A percentile compares a stretch with the other conserved stretches of the same genome.
Conservation (phyloP, 2,113 vertebrate species). For the human (Homo sapiens) region GRCh38 chr14:101051001-101051500, state of each 20-base stretch:
- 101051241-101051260: fast-evolving
- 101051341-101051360: fast-evolving
- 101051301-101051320: fast-evolving
- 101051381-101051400: not conserved
- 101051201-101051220: fast-evolving
- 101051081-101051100: fast-evolving
- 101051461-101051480: not conserved
- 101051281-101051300: not conserved
- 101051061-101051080: not conserved
- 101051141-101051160: fast-evolving
- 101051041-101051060: not conserved
- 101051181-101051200: not conserved
- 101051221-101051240: not conserved
- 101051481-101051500: too few species aligned
- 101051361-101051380: fast-evolving
- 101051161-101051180: fast-evolving
- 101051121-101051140: fast-evolving
- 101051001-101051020: fast-evolving
- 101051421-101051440: too few species aligned
- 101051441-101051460: fast-evolving
- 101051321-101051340: fast-evolving
- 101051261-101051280: fast-evolving
- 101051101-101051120: fast-evolving
- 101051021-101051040: fast-evolving
- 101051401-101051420: fast-evolving